phyloP scores from a whole-genome alignment of 1,140 invertebrate genomes.

The Cydia splendana region DNA sequence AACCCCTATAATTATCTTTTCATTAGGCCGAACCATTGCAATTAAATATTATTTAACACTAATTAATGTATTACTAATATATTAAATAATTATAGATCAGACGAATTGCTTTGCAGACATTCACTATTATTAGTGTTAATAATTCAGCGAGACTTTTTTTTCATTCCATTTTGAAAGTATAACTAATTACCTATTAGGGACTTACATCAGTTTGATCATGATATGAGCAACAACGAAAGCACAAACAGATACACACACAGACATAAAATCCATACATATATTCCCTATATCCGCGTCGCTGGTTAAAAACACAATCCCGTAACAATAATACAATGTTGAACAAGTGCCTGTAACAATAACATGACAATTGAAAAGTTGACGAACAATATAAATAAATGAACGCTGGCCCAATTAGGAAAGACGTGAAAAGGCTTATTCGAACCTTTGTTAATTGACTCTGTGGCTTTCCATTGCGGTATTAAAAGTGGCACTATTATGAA shows the following conservation, averaged over 20 bases:
- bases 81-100: background rate
- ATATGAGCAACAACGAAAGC: background rate
- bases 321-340: background rate
- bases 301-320: background rate
- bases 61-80: background rate
- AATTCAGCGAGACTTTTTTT: no score
- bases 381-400: conserved; percentile 29
- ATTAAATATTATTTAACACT: background rate
- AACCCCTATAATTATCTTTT: background rate
- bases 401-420: conserved; percentile 11
- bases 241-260: background rate
- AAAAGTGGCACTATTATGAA: background rate
- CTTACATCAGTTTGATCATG: no score
- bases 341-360: background rate
- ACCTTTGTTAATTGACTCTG: conserved; percentile 20
- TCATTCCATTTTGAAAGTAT: no score
- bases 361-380: background rate
- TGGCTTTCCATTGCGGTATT: conserved; percentile 13
- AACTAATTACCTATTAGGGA: no score
- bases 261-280: background rate
- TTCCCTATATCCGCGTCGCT: background rate
- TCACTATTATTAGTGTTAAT: no score
- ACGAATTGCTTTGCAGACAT: no score
- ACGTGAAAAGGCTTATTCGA: conserved; percentile 18
- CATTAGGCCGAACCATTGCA: background rate